Evolutionary conservation across 2,888 invertebrate species (phyloP).

Genomic region (Labia minor): DNA sequence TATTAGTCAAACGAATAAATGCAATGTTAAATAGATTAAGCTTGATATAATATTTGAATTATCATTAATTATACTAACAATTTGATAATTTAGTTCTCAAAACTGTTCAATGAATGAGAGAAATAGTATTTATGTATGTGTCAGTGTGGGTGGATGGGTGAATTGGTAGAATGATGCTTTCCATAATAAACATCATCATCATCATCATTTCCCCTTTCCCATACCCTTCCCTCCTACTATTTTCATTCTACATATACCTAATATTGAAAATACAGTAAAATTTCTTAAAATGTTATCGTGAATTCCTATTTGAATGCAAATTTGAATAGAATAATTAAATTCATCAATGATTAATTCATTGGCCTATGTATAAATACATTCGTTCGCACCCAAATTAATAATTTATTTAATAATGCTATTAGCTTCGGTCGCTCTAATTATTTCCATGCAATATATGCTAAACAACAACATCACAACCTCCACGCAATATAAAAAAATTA

Average conservation of each 20-base stretch:
- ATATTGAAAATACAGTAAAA: not conserved
- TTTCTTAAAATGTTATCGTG: not conserved
- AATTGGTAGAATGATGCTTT: too few species aligned
- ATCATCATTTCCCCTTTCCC: too few species aligned
- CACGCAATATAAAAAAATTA: too few species aligned
- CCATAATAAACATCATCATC: too few species aligned
- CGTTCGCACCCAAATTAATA: not conserved
- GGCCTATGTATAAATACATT: conserved; percentile 13
- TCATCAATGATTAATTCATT: conserved; percentile 13
- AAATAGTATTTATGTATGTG: too few species aligned
- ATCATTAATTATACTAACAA: conserved; percentile 13
- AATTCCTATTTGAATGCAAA: conserved; percentile 13
- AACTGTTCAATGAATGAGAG: too few species aligned
- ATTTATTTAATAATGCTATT: conserved; percentile 13
- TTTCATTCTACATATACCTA: too few species aligned
- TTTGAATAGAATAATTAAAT: conserved; percentile 13
- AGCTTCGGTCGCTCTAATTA: not conserved
- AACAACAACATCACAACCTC: too few species aligned
- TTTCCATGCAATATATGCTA: not conserved
- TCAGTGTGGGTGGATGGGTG: too few species aligned
- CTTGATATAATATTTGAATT: conserved; percentile 13
- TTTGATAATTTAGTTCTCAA: conserved; percentile 13
- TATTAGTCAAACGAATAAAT: conserved; percentile 13
- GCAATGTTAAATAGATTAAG: conserved; percentile 13
- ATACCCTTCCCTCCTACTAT: too few species aligned